Base-by-base conservation (phyloP, 2,113 vertebrate species). In the Trochalopteron elliotii region DNA sequence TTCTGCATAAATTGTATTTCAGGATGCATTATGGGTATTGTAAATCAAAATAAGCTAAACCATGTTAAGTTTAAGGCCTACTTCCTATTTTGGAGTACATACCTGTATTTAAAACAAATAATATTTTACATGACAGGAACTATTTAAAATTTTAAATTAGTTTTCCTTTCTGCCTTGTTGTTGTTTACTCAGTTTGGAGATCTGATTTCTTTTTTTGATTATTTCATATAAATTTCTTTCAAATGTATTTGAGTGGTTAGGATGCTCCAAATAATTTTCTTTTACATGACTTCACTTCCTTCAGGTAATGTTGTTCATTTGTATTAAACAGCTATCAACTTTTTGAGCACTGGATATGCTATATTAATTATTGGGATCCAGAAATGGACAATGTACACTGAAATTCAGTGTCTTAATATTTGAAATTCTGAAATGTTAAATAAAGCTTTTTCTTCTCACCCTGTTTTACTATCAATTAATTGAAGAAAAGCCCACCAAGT, bases 261-360 rank as follows among this genome's bases (percentile, higher is more conserved):
- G 89, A 96, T 96, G 89, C 89, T 87, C 75, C 83, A 95, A 89
- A 87, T 97, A 94, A 88, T 97, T 97, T 91, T 97, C 86, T 96
- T 90, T 79, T 87, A 42, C 12, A 15, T 44, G 24, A 24, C 35
- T 72, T 94, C 22, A 30, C 12, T 87, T 87, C 31, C 67, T 91
- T 94, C 50, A 63, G 74, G 72, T 78, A 90, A 27, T 85, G 31
- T n/a, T 7, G 1, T 11, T 71, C 12, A 17, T 90, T 92, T 50
- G 83, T 74, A 18, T 10, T 78, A 16, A 85, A 30, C 52, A 78
- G 59, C 8, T 74, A 4, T 33, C 59, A 76, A 74, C 33, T 74
- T 22, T 89, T 11, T 84, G 49, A 90, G 45, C 49, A 47, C 53
- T 40, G 79, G 56, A 11, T 63, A 53, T 42, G 18, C 60, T 52